phyloP scores from a whole-genome alignment of 2,888 invertebrate genomes.

The Sturmia bella region DNA sequence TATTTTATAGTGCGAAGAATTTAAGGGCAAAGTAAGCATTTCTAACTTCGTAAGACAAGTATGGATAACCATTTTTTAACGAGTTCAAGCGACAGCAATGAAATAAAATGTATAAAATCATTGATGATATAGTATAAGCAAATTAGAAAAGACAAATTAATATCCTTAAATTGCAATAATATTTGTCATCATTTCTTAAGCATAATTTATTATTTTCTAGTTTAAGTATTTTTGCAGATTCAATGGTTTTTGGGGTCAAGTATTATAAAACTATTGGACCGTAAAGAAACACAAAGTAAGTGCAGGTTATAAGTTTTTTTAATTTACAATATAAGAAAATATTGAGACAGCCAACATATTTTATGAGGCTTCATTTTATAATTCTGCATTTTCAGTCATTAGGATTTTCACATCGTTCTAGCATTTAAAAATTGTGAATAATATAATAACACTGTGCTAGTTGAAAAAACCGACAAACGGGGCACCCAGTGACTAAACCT shows the following conservation, averaged over 20 bases:
- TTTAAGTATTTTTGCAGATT: not conserved
- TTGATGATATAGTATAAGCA: constrained; percentile 36
- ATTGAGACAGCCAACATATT: too few species aligned
- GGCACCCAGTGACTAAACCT: too few species aligned
- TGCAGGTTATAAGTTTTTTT: too few species aligned
- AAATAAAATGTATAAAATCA: not conserved
- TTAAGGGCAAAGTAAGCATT: constrained; percentile 24
- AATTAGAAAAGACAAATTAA: constrained; percentile 47
- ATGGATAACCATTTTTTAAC: not conserved
- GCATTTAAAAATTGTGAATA: too few species aligned
- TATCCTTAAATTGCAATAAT: constrained; percentile 52
- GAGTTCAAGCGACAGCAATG: not conserved
- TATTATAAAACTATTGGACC: too few species aligned
- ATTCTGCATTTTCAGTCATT: too few species aligned
- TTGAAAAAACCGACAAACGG: too few species aligned
- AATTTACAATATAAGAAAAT: too few species aligned
- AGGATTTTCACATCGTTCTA: too few species aligned
- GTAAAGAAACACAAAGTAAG: too few species aligned
- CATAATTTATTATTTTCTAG: not conserved
- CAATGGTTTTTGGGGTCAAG: not conserved
- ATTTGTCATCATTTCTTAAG: constrained; percentile 53
- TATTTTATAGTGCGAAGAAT: constrained; percentile 43
- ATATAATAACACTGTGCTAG: too few species aligned
- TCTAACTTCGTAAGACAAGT: constrained; percentile 11
- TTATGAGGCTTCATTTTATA: too few species aligned